A percentile compares a stretch with the other conserved stretches of the same genome.
Evolutionary conservation across 1,140 invertebrate species (phyloP).

Genomic region (Nylanderia fulva): DNA sequence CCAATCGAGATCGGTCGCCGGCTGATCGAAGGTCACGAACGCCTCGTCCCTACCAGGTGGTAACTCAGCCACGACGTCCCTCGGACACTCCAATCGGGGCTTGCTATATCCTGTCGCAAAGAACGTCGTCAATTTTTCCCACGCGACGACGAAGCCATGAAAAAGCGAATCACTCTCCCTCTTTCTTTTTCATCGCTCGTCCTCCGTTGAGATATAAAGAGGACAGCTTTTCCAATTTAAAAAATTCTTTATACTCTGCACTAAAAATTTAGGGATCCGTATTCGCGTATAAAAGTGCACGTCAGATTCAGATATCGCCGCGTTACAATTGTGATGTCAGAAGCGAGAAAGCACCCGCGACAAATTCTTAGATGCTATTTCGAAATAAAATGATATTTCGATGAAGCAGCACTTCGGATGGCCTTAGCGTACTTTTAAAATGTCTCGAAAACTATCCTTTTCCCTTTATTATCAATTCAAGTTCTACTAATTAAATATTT

Average conservation of each 20-base stretch:
- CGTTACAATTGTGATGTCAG: too few relatives aligned
- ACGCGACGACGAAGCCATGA: neutral
- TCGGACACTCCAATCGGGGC: slow-evolving; percentile 83
- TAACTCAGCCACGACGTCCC: slow-evolving; percentile 81
- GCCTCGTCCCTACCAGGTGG: slow-evolving; percentile 81
- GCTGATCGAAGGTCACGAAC: slow-evolving; percentile 84
- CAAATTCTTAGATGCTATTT: too few relatives aligned
- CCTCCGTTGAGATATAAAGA: too few relatives aligned
- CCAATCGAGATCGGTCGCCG: slow-evolving; percentile 85
- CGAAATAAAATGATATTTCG: too few relatives aligned
- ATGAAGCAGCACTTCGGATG: too few relatives aligned
- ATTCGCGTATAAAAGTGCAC: neutral
- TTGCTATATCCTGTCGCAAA: slow-evolving; percentile 81
- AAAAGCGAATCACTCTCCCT: neutral
- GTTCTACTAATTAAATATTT: too few relatives aligned
- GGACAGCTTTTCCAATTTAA: neutral
- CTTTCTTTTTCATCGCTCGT: neutral
- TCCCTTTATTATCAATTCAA: too few relatives aligned
- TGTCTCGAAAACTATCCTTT: too few relatives aligned
- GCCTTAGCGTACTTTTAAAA: too few relatives aligned
- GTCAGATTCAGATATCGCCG: neutral
- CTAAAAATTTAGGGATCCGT: neutral
- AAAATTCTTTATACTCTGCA: neutral
- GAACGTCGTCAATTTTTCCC: slow-evolving; percentile 1
- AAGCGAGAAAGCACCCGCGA: too few relatives aligned